Conservation (phyloP, 2,113 vertebrate species). For the Zosterops lateralis region DNA sequence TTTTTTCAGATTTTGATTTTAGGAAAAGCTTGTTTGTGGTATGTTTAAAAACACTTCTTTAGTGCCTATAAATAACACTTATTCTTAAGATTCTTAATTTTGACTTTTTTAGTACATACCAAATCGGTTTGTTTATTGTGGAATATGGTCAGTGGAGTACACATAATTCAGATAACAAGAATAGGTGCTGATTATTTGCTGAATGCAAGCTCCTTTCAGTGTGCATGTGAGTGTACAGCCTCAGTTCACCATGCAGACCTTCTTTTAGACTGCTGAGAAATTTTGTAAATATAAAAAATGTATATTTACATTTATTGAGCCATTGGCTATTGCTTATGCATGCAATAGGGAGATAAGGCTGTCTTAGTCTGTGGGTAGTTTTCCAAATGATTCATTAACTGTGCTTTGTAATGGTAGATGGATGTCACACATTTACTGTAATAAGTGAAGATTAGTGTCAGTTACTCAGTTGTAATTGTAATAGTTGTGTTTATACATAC, state of each 20-base stretch:
- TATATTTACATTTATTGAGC: constrained; percentile 54
- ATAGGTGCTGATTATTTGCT: background rate
- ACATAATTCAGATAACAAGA: background rate
- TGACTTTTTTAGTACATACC: background rate
- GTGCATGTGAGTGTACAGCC: background rate
- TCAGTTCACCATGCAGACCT: background rate
- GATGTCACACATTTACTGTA: constrained; percentile 54
- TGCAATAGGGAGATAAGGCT: constrained; percentile 58
- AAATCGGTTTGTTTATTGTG: background rate
- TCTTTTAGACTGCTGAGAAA: background rate
- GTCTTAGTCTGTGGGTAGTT: constrained; percentile 52
- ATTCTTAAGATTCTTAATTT: background rate
- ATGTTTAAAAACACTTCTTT: background rate
- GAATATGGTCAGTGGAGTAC: background rate
- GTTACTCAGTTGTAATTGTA: constrained; percentile 6
- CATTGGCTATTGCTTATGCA: constrained; percentile 67
- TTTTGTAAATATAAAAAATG: constrained; percentile 15
- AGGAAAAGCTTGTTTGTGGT: background rate
- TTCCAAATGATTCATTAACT: constrained; percentile 65
- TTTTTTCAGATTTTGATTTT: background rate
- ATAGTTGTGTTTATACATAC: constrained; percentile 14
- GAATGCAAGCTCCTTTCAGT: background rate
- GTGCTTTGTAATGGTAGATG: constrained; percentile 56
- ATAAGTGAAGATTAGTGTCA: constrained; percentile 42
- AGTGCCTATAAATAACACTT: background rate